Base-by-base conservation (phyloP, 2,797 vertebrate genomes). In the Rhodeus uyekii region DNA sequence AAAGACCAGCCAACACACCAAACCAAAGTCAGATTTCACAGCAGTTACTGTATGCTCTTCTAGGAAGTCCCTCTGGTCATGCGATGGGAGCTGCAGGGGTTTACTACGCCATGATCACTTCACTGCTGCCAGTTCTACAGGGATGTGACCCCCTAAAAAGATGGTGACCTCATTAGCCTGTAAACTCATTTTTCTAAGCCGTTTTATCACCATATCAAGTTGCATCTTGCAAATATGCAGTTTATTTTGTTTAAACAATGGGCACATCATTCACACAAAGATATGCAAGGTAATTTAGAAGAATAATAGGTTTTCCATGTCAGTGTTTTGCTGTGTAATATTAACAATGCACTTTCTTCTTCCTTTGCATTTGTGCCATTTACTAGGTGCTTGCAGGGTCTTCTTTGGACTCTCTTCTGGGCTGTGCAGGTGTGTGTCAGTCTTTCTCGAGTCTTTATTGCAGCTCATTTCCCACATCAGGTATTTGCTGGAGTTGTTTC, bases 401-500 rank as follows among this genome's bases (percentile, higher is more conserved):
- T 86, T 50, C 73, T 96, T 24, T 96, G 96, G 96, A 80, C 48
- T 0, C 90, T 88, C 8, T 96, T 95, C 90, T 95, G 95, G 93
- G 87, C 86, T 0, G 90, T 96, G 46, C 96, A 96, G 86, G 86
- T 93, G 82, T 95, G 92, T 0, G 96, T 96, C 85, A 95, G 95
- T 71, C 87, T 95, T 82, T 96, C 96, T n/a, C 91, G 95, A 74
- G 91, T 96, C 86, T 96, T 95, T 87, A 91, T 96, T 0, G 95
- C 95, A 0, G 95, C 96, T 83, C 96, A 96, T 83, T 96, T 96
- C 34, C 96, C 96, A 19, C 96, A 96, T 46, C 96, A 96, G 87
- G 96, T 96, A 83, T 88, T 96, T 0, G 87, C 90, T 0, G 96
- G 96, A 58, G 95, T 96, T 80, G 73, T 95, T 73, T 93, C 94